Evolutionary conservation across 2,888 invertebrate genomes (phyloP).

Genomic region (Stenurella melanura): DNA sequence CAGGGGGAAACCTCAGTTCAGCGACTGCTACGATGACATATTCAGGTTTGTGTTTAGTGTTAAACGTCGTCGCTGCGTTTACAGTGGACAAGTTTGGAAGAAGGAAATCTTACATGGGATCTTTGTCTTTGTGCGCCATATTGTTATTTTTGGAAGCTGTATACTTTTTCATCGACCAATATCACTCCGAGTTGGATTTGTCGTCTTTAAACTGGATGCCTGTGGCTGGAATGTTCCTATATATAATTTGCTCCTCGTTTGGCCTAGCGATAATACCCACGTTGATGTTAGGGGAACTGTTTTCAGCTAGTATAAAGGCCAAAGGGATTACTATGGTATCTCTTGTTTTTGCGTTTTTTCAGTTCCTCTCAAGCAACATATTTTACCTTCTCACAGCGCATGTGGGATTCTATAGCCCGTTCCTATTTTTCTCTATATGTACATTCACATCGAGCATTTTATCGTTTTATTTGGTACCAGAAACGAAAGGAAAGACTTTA

Average conservation of each 20-base stretch:
- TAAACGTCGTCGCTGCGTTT: slow-evolving; percentile 40
- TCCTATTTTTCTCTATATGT: slow-evolving; percentile 62
- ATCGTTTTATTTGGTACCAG: slow-evolving; percentile 35
- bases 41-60: slow-evolving; percentile 38
- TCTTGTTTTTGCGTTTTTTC: slow-evolving; percentile 56
- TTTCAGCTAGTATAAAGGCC: slow-evolving; percentile 64
- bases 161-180: slow-evolving; percentile 49
- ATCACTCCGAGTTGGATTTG: slow-evolving; percentile 36
- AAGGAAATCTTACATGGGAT: slow-evolving; percentile 47
- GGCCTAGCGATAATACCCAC: slow-evolving; percentile 64
- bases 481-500: slow-evolving; percentile 46
- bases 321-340: slow-evolving; percentile 61
- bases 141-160: slow-evolving; percentile 41
- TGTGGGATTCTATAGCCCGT: slow-evolving; percentile 63
- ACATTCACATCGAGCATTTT: slow-evolving; percentile 23
- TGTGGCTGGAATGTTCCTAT: slow-evolving; percentile 63
- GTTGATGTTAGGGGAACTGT: slow-evolving; percentile 65
- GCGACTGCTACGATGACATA: slow-evolving; percentile 44
- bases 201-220: slow-evolving; percentile 46
- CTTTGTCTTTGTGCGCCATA: slow-evolving; percentile 38
- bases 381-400: slow-evolving; percentile 63
- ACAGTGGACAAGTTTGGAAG: slow-evolving; percentile 48
- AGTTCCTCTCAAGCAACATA: slow-evolving; percentile 2
- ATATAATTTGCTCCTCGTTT: slow-evolving; percentile 58
- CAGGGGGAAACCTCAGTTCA: slow-evolving; percentile 61